Evolutionary conservation across 2,888 invertebrate genomes (phyloP), one percentile per base, ranked within the genome.

Genomic region (Agonum fuliginosum): DNA sequence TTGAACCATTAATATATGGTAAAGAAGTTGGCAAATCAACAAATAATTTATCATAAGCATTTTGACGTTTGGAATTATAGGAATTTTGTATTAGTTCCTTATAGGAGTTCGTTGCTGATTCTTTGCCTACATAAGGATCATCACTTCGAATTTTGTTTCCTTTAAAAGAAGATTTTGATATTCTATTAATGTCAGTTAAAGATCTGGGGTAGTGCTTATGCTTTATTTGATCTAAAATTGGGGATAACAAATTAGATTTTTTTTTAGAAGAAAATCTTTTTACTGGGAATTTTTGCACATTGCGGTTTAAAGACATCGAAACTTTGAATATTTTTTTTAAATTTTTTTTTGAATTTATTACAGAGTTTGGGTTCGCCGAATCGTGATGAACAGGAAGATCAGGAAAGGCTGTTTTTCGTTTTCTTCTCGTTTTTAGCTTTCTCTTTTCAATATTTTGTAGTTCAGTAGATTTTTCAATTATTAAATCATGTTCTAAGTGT

Each of bases 241-340:
- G 30, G 30, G 3, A 30, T n/a, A n/a, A n/a, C n/a, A n/a, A 30
- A 30, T 30, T 30, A 8, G 3, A 30, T 30, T 30, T 30, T 30
- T 41, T 51, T 51, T 22, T 51, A 1, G 3, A 71, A 41, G 20
- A 4, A 30, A 20, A n/a, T 20, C 22, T 58, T 19, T 22, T 58
- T 67, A 67, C 67, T 4, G 37, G 34, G 19, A 51, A 51, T 71
- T 71, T 62, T 51, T 71, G 34, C 10, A 20, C 0, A 14, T 30
- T 51, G 10, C 30, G 30, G 51, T 71, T 71, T 71, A 71, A 71
- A 71, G 22, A 69, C 10, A 6, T 48, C 48, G 19, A 12, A 46
- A 17, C 17, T 3, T 2, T 14, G 2, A 6, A 12, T 46, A 46
- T 46, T 10, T 46, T 46, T 46, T 62, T 62, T 62, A 8, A 14